Evolutionary conservation across 2,888 invertebrate genomes (phyloP).

Genomic region (Drosophila subsilvestris): DNA sequence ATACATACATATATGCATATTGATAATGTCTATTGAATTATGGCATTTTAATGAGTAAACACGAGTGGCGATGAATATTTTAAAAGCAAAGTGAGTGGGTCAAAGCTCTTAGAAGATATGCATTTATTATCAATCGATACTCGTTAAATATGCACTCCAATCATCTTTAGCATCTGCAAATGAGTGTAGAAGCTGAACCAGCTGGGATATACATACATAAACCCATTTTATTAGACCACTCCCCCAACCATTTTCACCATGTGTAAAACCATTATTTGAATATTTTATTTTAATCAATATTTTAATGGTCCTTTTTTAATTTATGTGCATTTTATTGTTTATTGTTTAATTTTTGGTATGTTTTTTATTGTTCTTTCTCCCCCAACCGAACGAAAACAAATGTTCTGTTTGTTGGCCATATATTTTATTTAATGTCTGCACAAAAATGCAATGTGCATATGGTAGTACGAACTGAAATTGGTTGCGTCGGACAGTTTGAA

Average conservation of each 20-base stretch:
- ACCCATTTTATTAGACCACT: too few relatives aligned
- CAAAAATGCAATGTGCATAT: conserved; percentile 16
- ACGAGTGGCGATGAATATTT: conserved; percentile 19
- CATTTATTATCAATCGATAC: not conserved
- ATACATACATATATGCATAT: too few relatives aligned
- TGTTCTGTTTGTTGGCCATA: conserved; percentile 28
- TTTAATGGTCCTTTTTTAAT: conserved; percentile 33
- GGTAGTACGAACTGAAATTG: conserved; percentile 93
- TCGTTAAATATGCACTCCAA: not conserved
- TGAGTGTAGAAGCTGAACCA: conserved; percentile 28
- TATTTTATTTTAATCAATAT: conserved; percentile 32
- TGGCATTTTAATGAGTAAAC: conserved; percentile 43
- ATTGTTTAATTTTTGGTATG: conserved; percentile 64
- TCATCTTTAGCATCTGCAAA: conserved; percentile 41
- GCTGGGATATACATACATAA: too few relatives aligned
- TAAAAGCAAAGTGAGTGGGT: conserved; percentile 29
- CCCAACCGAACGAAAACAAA: not conserved
- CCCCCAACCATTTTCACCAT: not conserved
- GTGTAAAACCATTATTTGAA: not conserved
- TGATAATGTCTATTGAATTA: conserved; percentile 52
- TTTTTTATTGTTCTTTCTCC: conserved; percentile 53
- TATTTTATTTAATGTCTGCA: conserved; percentile 54
- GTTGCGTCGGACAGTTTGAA: conserved; percentile 95
- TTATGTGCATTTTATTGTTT: conserved; percentile 37
- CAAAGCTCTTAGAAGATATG: not conserved